Evolutionary conservation across 2,888 invertebrate genomes (phyloP).

Genomic region (Yponomeuta sedellus): DNA sequence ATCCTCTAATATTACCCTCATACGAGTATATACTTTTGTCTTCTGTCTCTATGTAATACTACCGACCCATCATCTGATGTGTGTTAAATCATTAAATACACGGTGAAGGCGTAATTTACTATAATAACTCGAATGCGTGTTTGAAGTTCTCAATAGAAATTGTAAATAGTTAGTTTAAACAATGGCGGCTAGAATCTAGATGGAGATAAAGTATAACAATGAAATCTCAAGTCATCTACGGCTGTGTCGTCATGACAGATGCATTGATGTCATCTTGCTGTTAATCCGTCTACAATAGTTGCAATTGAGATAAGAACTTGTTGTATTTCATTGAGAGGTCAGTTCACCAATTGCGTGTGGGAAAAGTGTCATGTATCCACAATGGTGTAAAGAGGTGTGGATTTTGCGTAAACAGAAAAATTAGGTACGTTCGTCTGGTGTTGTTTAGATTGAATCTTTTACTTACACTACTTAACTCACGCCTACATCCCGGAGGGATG

Average conservation of each 20-base stretch:
- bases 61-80: not conserved
- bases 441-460: no score
- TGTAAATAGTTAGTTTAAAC: not conserved
- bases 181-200: not conserved
- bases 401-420: not conserved
- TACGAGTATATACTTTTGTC: not conserved
- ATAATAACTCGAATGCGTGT: not conserved
- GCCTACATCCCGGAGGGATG: no score
- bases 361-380: not conserved
- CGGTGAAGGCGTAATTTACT: not conserved
- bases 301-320: not conserved
- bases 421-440: not conserved
- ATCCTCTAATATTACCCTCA: not conserved
- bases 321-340: not conserved
- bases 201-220: not conserved
- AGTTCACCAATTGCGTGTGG: not conserved
- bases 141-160: conserved; percentile 3
- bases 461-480: no score
- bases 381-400: not conserved
- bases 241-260: not conserved
- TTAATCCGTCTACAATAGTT: not conserved
- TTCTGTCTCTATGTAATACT: not conserved
- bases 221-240: not conserved
- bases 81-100: not conserved
- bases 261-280: not conserved